A percentile compares a stretch with the other conserved stretches of the same genome.
These are phyloP conservation scores for Bergia puertoricense DNA, from an alignment of 92 coral and sea anemone species.

Conservation along the genomic window DNA sequence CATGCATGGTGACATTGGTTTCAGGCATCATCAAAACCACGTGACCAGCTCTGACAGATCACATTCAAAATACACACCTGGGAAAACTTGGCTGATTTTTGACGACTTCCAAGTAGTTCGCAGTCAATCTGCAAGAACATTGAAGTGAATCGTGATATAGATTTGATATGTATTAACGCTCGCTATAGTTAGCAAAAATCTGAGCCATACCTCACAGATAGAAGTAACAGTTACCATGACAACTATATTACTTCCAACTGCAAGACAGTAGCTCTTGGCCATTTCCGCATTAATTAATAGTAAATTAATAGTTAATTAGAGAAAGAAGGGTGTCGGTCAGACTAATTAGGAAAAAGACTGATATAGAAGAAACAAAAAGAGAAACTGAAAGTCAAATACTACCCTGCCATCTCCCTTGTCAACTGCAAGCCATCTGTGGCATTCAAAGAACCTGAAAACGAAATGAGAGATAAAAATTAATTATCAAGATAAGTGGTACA, in stretches of 20 bases:
- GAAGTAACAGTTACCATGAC: neutral
- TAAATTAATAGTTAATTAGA: neutral
- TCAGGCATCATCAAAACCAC: neutral
- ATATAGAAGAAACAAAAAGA: neutral
- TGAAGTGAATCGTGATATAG: neutral
- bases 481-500: neutral
- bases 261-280: no score
- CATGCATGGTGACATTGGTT: no score
- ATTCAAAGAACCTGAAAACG: conserved; percentile 66
- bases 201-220: neutral
- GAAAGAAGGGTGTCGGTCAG: neutral
- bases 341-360: no score
- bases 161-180: neutral
- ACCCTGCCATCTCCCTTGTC: conserved; percentile 78
- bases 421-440: conserved; percentile 82
- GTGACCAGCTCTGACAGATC: neutral
- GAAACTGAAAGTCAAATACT: neutral
- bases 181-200: neutral
- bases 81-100: conserved; percentile 8
- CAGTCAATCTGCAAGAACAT: conserved; percentile 29
- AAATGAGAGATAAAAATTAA: neutral
- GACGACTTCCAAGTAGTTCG: neutral
- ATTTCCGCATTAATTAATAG: no score
- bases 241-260: no score
- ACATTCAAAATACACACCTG: conserved; percentile 18